phyloP scores from a whole-genome alignment of 2,888 invertebrate genomes.

The Rhamphomyia laevipes region DNA sequence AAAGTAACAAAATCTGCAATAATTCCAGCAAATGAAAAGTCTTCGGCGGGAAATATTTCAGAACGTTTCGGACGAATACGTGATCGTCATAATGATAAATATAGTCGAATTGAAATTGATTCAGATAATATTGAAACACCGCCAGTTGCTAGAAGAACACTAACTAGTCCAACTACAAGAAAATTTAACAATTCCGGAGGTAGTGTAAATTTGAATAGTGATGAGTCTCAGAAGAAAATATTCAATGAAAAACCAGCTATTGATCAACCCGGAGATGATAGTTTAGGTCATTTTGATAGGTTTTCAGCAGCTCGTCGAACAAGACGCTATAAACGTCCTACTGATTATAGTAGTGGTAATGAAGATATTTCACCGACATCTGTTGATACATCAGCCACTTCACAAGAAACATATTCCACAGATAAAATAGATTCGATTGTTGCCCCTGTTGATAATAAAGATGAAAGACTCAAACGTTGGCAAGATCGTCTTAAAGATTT shows the following conservation, averaged over 20 bases:
- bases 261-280: conserved; percentile 31
- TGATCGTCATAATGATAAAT: conserved; percentile 28
- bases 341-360: conserved; percentile 46
- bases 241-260: conserved; percentile 37
- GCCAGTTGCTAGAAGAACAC: conserved; percentile 61
- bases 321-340: conserved; percentile 59
- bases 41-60: conserved; percentile 16
- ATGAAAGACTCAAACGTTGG: conserved; percentile 53
- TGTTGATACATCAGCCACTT: conserved; percentile 29
- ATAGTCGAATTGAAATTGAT: conserved; percentile 70
- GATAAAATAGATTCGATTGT: conserved; percentile 11
- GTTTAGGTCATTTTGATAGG: conserved; percentile 66
- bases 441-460: conserved; percentile 40
- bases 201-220: not conserved
- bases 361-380: conserved; percentile 40
- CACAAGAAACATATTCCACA: conserved; percentile 5
- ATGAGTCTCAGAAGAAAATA: not conserved
- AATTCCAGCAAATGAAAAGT: conserved; percentile 20
- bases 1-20: not conserved
- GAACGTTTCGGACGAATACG: conserved; percentile 12
- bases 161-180: conserved; percentile 29
- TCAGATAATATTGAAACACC: conserved; percentile 87
- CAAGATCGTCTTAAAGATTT: conserved; percentile 53
- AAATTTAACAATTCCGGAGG: conserved; percentile 10
- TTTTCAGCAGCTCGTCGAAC: conserved; percentile 73